Evolutionary conservation across 2,113 vertebrate genomes (phyloP), one percentile per base, ranked within the genome.

Genomic region (Larimichthys crocea): DNA sequence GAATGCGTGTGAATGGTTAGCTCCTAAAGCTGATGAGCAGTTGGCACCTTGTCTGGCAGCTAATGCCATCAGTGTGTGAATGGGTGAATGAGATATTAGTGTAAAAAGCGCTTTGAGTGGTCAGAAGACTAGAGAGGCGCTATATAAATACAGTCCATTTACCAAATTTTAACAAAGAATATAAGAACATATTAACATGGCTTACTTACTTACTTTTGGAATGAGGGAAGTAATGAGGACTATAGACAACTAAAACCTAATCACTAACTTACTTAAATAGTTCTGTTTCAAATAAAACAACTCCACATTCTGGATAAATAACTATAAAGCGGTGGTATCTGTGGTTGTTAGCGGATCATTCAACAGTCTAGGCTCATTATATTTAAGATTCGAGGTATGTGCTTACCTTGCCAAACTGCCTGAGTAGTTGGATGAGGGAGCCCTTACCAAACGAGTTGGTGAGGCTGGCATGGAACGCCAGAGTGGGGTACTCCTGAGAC

Each of bases 391-490:
- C 9, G 3, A 59, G 55, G 17, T 7, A 8, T 11, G 15, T 11
- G 24, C 80, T 63, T 95, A 99, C 98, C 97, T 99, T 99, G 88
- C 98, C 97, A 95, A 99, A 99, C 92, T 99, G 98, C 79, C 98
- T 93, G 0, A 99, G 92, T 46, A 99, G 97, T 90, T 99, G 98
- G 81, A 99, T 99, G 86, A 99, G 97, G 1, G 97, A 97, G 76
- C 98, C 98, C 91, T 99, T 99, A 61, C 98, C 98, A 56, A 99
- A 99, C 0, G 98, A 96, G 89, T 99, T 99, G 17, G 98, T 99
- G 79, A 99, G 97, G 91, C 98, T 99, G 69, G 98, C 97, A 0
- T 99, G 98, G 90, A 99, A 99, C 61, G 98, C 98, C 8, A 99
- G 94, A 1, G 98, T 99, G 5, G 98, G 98, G 68, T 97, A 97